A percentile compares a stretch with the other conserved stretches of the same genome.
Evolutionary conservation across 2,797 vertebrate genomes (phyloP).

Genomic region (Kryptolebias ocellatus): DNA sequence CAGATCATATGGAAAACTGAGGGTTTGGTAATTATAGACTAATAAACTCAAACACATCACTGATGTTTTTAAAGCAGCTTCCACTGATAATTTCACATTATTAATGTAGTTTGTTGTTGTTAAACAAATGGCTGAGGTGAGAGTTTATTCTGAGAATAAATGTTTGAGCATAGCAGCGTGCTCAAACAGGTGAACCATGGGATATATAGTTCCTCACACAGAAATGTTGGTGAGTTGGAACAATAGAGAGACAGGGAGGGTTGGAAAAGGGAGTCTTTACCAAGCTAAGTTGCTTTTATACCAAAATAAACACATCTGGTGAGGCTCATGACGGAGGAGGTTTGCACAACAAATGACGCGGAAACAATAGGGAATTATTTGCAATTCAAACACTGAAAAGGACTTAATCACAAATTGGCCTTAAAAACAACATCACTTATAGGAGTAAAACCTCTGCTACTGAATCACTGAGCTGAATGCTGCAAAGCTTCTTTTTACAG

Average conservation of each 20-base stretch:
- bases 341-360: constrained; percentile 55
- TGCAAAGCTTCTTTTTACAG: too few relatives aligned
- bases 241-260: background rate
- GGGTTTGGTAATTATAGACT: too few relatives aligned
- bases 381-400: constrained; percentile 58
- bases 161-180: too few relatives aligned
- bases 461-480: background rate
- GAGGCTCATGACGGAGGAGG: constrained; percentile 42
- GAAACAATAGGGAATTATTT: constrained; percentile 63
- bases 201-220: constrained; percentile 41
- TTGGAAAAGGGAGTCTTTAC: constrained; percentile 7
- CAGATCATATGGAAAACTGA: too few relatives aligned
- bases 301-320: constrained; percentile 10
- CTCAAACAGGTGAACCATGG: constrained; percentile 41
- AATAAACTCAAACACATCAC: too few relatives aligned
- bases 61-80: too few relatives aligned
- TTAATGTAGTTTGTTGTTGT: background rate
- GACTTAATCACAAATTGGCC: constrained; percentile 31
- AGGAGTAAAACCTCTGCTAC: constrained; percentile 9
- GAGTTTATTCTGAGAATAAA: too few relatives aligned
- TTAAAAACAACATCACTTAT: constrained; percentile 7
- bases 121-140: background rate
- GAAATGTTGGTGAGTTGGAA: constrained; percentile 3
- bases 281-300: constrained; percentile 5
- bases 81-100: too few relatives aligned